phyloP scores from a whole-genome alignment of 2,113 vertebrate species.

The Morone saxatilis region DNA sequence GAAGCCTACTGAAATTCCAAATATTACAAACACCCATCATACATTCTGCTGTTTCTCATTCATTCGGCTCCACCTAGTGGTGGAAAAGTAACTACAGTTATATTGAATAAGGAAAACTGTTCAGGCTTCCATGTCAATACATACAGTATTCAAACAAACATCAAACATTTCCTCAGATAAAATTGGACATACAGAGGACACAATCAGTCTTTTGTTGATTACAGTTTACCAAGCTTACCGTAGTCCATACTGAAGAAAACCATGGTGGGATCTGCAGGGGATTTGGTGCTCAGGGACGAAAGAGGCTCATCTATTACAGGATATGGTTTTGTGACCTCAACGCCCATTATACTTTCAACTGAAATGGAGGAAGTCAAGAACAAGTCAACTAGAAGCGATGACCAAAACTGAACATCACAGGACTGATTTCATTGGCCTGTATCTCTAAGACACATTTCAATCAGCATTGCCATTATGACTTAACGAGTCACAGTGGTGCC shows the following conservation, averaged over 20 bases:
- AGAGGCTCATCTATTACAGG: constrained; percentile 15
- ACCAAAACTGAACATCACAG: too few species aligned
- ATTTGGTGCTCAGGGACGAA: constrained; percentile 43
- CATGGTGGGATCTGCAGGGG: constrained; percentile 65
- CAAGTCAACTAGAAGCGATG: background rate
- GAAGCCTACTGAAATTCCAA: constrained; percentile 16
- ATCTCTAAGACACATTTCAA: too few species aligned
- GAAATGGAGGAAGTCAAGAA: background rate
- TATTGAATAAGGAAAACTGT: background rate
- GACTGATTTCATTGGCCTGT: too few species aligned
- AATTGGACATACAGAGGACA: background rate
- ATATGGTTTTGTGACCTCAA: constrained; percentile 36
- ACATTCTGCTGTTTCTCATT: constrained; percentile 6
- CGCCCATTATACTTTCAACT: constrained; percentile 40
- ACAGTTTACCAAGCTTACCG: constrained; percentile 68
- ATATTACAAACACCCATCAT: background rate
- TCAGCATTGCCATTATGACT: background rate
- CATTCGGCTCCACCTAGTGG: constrained; percentile 74
- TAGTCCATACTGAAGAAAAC: constrained; percentile 79
- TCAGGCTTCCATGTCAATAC: background rate
- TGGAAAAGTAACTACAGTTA: background rate
- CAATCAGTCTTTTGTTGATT: background rate
- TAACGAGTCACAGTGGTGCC: background rate
- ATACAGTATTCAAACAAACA: background rate
- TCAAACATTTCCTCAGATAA: background rate